Evolutionary conservation across 2,797 vertebrate genomes (phyloP).

Genomic region (Graptemys geographica): DNA sequence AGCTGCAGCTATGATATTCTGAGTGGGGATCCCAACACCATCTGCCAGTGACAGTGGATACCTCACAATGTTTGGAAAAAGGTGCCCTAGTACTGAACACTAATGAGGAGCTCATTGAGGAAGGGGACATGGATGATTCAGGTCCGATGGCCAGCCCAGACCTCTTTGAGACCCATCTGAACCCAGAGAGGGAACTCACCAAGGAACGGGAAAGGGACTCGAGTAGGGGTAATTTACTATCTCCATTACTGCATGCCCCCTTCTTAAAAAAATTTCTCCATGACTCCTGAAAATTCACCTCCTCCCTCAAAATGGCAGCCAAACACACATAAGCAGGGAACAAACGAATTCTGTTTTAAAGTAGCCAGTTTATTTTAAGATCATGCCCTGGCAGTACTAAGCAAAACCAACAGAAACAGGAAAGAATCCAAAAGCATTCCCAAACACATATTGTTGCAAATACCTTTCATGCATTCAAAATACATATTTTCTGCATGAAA

Average conservation of each 20-base stretch:
- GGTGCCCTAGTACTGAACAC: too few species aligned
- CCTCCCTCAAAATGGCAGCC: slow-evolving; percentile 1
- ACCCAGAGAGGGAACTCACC: background rate
- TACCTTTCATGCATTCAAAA: background rate
- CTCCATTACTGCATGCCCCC: background rate
- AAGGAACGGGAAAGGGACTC: background rate
- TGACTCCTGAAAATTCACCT: background rate
- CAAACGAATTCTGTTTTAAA: slow-evolving; percentile 33
- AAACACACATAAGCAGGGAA: background rate
- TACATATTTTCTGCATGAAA: background rate
- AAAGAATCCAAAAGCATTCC: slow-evolving; percentile 23
- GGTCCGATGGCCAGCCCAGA: too few species aligned
- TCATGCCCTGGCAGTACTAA: background rate
- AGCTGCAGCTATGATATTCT: too few species aligned
- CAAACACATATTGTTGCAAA: background rate
- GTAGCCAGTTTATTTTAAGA: slow-evolving; percentile 13
- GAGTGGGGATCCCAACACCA: too few species aligned
- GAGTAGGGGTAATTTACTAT: background rate
- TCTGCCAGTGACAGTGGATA: too few species aligned
- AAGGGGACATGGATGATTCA: too few species aligned
- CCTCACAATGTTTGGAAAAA: too few species aligned
- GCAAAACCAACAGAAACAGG: background rate
- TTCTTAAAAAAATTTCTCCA: background rate
- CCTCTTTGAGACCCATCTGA: background rate
- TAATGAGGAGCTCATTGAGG: too few species aligned